A percentile compares a stretch with the other conserved stretches of the same genome.
Evolutionary conservation across 2,113 vertebrate species (phyloP).

Genomic region (Coryphaenoides rupestris): DNA sequence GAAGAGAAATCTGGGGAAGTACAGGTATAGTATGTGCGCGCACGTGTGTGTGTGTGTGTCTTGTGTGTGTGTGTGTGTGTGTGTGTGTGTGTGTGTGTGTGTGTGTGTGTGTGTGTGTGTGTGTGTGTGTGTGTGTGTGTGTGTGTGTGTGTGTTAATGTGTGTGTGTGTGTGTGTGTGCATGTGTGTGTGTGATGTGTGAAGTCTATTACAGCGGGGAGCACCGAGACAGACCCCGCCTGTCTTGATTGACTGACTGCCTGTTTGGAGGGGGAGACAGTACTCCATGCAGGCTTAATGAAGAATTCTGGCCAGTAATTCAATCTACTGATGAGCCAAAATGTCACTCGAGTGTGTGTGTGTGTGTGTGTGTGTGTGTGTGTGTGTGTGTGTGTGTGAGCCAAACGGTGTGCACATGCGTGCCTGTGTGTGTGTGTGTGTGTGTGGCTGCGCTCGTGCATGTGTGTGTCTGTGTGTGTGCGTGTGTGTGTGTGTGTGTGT

Average conservation of each 20-base stretch:
- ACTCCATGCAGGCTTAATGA: slow-evolving; percentile 44
- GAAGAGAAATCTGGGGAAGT: slow-evolving; percentile 95
- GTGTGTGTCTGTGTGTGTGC: no score
- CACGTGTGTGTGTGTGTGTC: neutral
- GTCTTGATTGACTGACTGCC: slow-evolving; percentile 65
- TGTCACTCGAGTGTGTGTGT: slow-evolving; percentile 37
- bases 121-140: no score
- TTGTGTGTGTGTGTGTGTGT: no score
- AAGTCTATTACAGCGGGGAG: slow-evolving; percentile 42
- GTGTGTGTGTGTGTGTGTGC: no score
- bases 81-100: no score
- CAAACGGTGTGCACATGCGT: neutral
- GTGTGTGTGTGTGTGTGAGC: neutral
- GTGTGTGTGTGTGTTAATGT: no score
- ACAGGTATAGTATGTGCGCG: slow-evolving; percentile 76
- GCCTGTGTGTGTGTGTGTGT: slow-evolving; percentile 11
- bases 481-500: no score
- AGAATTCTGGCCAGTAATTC: slow-evolving; percentile 41
- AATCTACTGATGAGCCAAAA: slow-evolving; percentile 54
- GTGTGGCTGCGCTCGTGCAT: slow-evolving; percentile 14
- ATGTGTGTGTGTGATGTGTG: no score
- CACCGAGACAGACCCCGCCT: slow-evolving; percentile 55
- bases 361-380: neutral
- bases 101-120: neutral
- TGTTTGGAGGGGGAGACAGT: slow-evolving; percentile 39